Evolutionary conservation across 2,797 vertebrate genomes (phyloP), one percentile per base, ranked within the genome.

Genomic region (Perodicticus potto): DNA sequence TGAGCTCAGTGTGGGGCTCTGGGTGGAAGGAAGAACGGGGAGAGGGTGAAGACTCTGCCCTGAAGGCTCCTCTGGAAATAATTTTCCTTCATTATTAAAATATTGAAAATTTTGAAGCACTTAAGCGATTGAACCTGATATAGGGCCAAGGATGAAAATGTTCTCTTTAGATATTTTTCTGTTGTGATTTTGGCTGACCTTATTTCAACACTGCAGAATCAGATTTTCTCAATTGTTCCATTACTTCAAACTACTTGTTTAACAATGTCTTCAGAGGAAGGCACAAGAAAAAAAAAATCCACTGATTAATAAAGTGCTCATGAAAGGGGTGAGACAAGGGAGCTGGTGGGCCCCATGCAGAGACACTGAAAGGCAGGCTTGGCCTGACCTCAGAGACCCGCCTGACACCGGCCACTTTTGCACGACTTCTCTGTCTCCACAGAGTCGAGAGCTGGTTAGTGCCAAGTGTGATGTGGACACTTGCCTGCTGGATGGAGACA

Each of bases 401-500:
- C 59, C 84, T 20, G 61, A 40, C 65, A 43, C 1, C 17, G 34
- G 61, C 0, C 13, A 61, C 69, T 25, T 40, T 14, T 0, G 8
- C 32, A 45, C 0, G 53, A 63, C 82, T 93, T 90, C 70, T 49
- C 25, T 1, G 53, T 89, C 80, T 94, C 97, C 67, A 23, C 45
- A 37, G 86, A 69, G 69, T 37, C 2, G 1, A 57, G 63, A 72
- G 89, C 80, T 40, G 88, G 76, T 91, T 63, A 91, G 96, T n/a
- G 93, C 94, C 97, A 91, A 90, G 69, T 70, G 72, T 61, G 72
- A 85, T 32, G 73, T 94, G 95, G 91, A 97, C 89, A 83, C 91
- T 88, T 63, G 86, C 92, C 93, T 87, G 86, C 95, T 89, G 92
- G 69, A 74, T 0, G 57, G 93, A 94, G 91, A 91, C 65, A 86